Base-by-base conservation (phyloP, 2,888 invertebrate genomes). In the Alitta virens region DNA sequence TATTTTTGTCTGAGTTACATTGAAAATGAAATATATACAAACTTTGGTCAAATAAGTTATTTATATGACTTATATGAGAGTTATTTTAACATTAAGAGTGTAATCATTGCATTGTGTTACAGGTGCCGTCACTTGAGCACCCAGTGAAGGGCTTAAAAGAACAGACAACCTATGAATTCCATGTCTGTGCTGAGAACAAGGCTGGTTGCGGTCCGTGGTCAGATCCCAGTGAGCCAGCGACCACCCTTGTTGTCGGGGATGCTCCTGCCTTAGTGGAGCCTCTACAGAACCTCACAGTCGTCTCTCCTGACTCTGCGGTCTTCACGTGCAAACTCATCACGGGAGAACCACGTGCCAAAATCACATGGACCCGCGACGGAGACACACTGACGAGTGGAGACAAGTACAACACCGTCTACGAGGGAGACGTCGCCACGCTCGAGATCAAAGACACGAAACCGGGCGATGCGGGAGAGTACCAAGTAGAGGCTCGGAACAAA, bases 171-270 rank as follows among this genome's bases (percentile, higher is more conserved):
- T 92, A 93, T 75, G 90, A 91, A 77, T 93, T 93, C 86, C 86
- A 92, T n/a, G 91, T 93, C 0, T 86, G 88, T 56, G 92, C 92
- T 12, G 87, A 91, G 23, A 92, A 92, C 84, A 90, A 91, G 72
- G 96, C 94, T 1, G 96, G 96, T 1, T 91, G 90, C 0, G 93
- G 96, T 43, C 92, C 92, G 69, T 68, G 63, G 55, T 70, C 68
- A 9, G 68, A 70, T 24, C 60, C 65, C 24, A 70, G 66, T 59
- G 70, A 70, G 7, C 69, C 73, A 5, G 71, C 70, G 65, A 65
- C 54, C 59, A 63, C 59, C 38, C 55, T 59, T 40, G 3, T 51
- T 64, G 69, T 67, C 51, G 67, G 69, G n/a, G 63, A 65, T 18
- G 61, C 54, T 25, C 69, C 69, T 21, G 63, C 58, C 24, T 33